Conservation (phyloP, 2,113 vertebrate genomes). For the Datnioides undecimradiatus region DNA sequence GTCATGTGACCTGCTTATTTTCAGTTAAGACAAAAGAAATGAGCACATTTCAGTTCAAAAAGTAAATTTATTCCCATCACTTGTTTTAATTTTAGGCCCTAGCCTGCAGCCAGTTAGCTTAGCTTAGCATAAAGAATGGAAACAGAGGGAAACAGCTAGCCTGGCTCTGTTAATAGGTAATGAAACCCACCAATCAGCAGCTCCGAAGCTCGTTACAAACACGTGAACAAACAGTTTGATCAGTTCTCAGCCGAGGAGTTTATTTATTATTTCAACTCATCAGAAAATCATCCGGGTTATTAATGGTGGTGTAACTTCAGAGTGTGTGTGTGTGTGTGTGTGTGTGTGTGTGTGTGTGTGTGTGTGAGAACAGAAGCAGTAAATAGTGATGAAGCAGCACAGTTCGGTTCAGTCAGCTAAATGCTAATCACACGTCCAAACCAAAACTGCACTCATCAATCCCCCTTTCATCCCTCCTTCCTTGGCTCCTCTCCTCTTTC, state of each 20-base stretch:
- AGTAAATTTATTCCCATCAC: too few relatives aligned
- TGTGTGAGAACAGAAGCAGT: conserved; percentile 9
- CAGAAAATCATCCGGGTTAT: neutral
- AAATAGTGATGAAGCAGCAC: conserved; percentile 51
- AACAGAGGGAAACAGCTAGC: too few relatives aligned
- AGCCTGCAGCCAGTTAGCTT: too few relatives aligned
- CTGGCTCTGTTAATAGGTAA: too few relatives aligned
- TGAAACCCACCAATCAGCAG: too few relatives aligned
- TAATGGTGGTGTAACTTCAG: neutral
- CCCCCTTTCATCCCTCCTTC: conserved; percentile 42
- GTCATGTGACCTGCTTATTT: too few relatives aligned
- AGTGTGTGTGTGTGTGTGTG: conserved; percentile 1
- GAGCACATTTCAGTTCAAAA: too few relatives aligned
- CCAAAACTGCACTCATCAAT: conserved; percentile 62
- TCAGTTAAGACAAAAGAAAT: too few relatives aligned
- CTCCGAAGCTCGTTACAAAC: too few relatives aligned
- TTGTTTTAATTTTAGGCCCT: too few relatives aligned
- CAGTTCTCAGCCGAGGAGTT: neutral
- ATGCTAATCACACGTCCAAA: conserved; percentile 70
- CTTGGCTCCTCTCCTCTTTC: neutral
- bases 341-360: conserved; percentile 31
- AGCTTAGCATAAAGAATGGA: too few relatives aligned
- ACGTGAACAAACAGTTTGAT: too few relatives aligned
- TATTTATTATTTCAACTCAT: conserved; percentile 5
- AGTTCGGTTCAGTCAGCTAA: conserved; percentile 67